Percentiles rank a stretch among this genome's conserved stretches.
These are phyloP conservation scores for Zeuzera pyrina DNA, from an alignment of 2,888 invertebrate genomes.

Conservation along the genomic window DNA sequence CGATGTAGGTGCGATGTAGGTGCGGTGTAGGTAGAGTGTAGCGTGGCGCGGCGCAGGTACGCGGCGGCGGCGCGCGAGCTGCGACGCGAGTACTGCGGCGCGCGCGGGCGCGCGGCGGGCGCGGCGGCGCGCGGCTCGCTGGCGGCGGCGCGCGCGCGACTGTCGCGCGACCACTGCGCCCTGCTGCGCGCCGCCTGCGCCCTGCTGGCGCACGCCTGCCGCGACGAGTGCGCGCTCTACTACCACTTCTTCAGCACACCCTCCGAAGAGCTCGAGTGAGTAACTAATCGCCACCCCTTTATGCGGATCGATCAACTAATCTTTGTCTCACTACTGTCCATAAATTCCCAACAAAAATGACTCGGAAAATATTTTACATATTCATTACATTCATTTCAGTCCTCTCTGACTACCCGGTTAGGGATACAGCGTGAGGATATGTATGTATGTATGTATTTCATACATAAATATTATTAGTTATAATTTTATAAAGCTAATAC, in stretches of 20 bases:
- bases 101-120: conserved; percentile 76
- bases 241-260: conserved; percentile 88
- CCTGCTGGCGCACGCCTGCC: conserved; percentile 92
- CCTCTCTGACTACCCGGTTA: too few relatives aligned
- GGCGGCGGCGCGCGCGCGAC: conserved; percentile 76
- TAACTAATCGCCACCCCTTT: conserved; percentile 11
- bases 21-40: too few relatives aligned
- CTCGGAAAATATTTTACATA: too few relatives aligned
- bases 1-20: too few relatives aligned
- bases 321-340: too few relatives aligned
- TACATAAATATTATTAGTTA: too few relatives aligned
- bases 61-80: conserved; percentile 82
- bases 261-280: conserved; percentile 77
- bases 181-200: conserved; percentile 90
- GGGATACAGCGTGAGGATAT: too few relatives aligned
- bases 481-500: too few relatives aligned
- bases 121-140: conserved; percentile 77
- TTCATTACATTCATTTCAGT: too few relatives aligned
- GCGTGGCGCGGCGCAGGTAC: conserved; percentile 70
- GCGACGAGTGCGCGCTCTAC: conserved; percentile 94
- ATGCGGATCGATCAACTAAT: too few relatives aligned
- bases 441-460: too few relatives aligned
- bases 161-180: conserved; percentile 85
- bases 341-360: too few relatives aligned
- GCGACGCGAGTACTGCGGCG: conserved; percentile 86